A percentile compares a stretch with the other conserved stretches of the same genome.
These are phyloP conservation scores for Meliscaeva auricollis DNA, from an alignment of 2,888 invertebrate genomes.

Conservation along the genomic window DNA sequence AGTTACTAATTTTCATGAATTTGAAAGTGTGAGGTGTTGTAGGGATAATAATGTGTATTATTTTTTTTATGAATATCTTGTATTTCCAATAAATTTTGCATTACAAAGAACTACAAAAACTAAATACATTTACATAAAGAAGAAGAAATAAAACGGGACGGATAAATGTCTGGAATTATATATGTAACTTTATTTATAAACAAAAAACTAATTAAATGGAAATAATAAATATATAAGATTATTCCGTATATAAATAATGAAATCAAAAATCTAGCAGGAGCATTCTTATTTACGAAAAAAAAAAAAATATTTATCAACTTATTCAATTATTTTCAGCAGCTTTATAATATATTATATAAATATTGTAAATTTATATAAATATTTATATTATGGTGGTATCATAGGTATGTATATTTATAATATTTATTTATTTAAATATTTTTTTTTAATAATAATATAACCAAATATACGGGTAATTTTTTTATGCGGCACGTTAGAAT, in stretches of 20 bases:
- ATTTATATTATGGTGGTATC: conserved; percentile 73
- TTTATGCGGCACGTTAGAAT: too few species aligned
- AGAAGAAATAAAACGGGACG: conserved; percentile 33
- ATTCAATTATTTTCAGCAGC: conserved; percentile 60
- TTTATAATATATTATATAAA: conserved; percentile 58
- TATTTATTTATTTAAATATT: conserved; percentile 2
- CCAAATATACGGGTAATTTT: too few species aligned
- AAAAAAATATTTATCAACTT: conserved; percentile 29
- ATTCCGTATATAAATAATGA: conserved; percentile 61
- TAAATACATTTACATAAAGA: conserved; percentile 42
- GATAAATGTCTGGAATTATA: conserved; percentile 66
- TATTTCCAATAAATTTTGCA: conserved; percentile 61
- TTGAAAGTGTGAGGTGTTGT: conserved; percentile 44
- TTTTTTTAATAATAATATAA: background rate
- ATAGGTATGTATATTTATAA: conserved; percentile 69
- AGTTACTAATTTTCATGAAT: conserved; percentile 31
- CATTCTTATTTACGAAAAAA: conserved; percentile 65
- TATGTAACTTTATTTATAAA: conserved; percentile 70
- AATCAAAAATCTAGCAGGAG: conserved; percentile 48
- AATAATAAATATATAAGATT: conserved; percentile 72
- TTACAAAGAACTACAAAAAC: conserved; percentile 19
- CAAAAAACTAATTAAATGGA: conserved; percentile 50
- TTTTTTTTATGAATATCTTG: conserved; percentile 57
- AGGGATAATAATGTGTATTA: conserved; percentile 54
- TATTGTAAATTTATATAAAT: conserved; percentile 56